Percentiles rank a stretch among this genome's conserved stretches.
phyloP scores from a whole-genome alignment of 2,113 vertebrate species.

The Castor canadensis region DNA sequence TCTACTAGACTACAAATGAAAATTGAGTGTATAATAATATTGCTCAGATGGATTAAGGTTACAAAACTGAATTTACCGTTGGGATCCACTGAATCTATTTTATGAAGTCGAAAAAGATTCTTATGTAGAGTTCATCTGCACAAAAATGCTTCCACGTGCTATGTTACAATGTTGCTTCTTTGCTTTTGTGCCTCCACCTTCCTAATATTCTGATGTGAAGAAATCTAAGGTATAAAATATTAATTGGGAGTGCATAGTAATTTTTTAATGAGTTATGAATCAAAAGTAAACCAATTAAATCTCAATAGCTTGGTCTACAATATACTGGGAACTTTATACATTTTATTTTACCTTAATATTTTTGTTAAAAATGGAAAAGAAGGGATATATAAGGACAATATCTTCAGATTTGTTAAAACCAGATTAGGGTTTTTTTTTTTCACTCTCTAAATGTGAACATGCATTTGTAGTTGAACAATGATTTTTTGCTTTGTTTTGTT shows the following conservation, averaged over 20 bases:
- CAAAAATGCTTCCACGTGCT: neutral
- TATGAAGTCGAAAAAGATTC: neutral
- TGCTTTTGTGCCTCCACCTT: neutral
- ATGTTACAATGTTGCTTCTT: neutral
- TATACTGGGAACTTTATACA: neutral
- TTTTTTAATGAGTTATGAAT: neutral
- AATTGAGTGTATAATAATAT: constrained; percentile 3
- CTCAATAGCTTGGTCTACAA: neutral
- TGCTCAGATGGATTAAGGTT: constrained; percentile 46
- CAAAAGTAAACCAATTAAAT: constrained; percentile 30
- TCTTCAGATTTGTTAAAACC: constrained; percentile 12
- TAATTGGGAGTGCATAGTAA: neutral
- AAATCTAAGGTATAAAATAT: constrained; percentile 12
- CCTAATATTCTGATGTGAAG: neutral
- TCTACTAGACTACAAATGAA: constrained; percentile 36
- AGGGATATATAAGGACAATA: neutral
- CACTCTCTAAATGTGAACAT: neutral
- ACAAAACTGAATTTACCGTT: constrained; percentile 5
- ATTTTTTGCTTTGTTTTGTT: neutral
- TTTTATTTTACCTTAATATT: constrained; percentile 30
- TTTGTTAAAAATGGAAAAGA: constrained; percentile 56
- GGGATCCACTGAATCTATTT: neutral
- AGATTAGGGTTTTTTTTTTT: neutral
- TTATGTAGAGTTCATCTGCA: neutral
- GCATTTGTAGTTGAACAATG: neutral